Evolutionary conservation across 2,888 invertebrate species (phyloP).

Genomic region (Hypomecis atomaria): DNA sequence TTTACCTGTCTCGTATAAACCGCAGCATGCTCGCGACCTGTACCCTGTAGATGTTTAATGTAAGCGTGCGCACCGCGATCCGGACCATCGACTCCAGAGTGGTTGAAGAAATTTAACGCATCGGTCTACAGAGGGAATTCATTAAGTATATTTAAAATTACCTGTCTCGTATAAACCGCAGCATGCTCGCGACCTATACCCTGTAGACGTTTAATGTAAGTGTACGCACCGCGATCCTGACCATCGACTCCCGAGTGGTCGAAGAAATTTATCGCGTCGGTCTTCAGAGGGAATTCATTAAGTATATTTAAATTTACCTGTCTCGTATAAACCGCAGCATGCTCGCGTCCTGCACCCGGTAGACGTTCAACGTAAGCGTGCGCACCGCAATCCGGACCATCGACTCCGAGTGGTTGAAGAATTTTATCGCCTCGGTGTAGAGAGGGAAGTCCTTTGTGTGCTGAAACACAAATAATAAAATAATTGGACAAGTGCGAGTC

Average conservation of each 20-base stretch:
- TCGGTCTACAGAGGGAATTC: too few species aligned
- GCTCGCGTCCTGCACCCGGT: constrained; percentile 95
- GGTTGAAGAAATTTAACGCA: constrained; percentile 95
- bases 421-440: constrained; percentile 99
- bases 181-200: constrained; percentile 97
- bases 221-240: constrained; percentile 98
- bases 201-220: constrained; percentile 98
- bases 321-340: constrained; percentile 98
- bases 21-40: constrained; percentile 97
- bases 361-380: constrained; percentile 98
- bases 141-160: constrained; percentile 49
- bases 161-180: constrained; percentile 96
- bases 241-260: constrained; percentile 99
- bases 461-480: constrained; percentile 77
- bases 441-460: constrained; percentile 99
- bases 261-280: constrained; percentile 99
- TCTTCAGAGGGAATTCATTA: constrained; percentile 86
- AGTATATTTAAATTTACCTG: constrained; percentile 70
- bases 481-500: too few species aligned
- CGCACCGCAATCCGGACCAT: constrained; percentile 99
- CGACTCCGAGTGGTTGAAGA: constrained; percentile 99
- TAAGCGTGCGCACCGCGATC: constrained; percentile 98
- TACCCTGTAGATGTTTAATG: constrained; percentile 98
- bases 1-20: constrained; percentile 94
- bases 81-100: constrained; percentile 99